Evolutionary conservation across 2,888 invertebrate species (phyloP).

Genomic region (Hypsopygia costalis): DNA sequence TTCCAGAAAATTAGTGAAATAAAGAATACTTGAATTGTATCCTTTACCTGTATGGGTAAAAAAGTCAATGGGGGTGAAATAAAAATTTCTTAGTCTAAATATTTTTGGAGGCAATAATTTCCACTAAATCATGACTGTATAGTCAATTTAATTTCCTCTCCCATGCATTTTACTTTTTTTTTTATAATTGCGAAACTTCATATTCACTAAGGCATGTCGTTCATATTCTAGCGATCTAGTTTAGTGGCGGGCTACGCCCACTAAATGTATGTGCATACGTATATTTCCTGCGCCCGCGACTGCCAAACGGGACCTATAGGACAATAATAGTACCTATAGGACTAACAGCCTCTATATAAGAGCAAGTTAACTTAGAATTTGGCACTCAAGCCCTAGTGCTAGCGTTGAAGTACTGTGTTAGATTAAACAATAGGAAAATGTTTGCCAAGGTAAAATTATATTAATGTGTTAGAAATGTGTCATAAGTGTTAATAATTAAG

Average conservation of each 20-base stretch:
- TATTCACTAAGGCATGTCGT: conserved; percentile 30
- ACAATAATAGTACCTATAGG: conserved; percentile 57
- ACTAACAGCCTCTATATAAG: conserved; percentile 66
- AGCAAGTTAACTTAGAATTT: conserved; percentile 62
- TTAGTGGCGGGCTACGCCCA: conserved; percentile 59
- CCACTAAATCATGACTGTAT: too few species aligned
- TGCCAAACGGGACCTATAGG: conserved; percentile 40
- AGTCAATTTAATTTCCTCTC: too few species aligned
- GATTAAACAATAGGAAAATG: conserved; percentile 60
- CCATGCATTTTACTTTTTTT: too few species aligned
- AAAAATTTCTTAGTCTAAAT: too few species aligned
- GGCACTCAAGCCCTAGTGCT: conserved; percentile 70
- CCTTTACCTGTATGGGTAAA: too few species aligned
- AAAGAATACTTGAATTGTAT: too few species aligned
- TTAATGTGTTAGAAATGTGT: conserved; percentile 12
- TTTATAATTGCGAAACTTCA: too few species aligned
- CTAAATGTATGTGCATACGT: conserved; percentile 41
- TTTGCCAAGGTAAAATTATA: conserved; percentile 61
- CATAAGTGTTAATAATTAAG: not conserved
- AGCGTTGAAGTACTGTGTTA: conserved; percentile 53
- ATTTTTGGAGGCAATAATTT: too few species aligned
- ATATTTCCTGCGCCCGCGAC: conserved; percentile 46
- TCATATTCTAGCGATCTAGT: conserved; percentile 40
- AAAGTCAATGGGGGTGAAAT: too few species aligned
- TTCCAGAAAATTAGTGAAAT: too few species aligned